Base-by-base conservation (phyloP, 1,140 invertebrate species). In the Delia radicum region DNA sequence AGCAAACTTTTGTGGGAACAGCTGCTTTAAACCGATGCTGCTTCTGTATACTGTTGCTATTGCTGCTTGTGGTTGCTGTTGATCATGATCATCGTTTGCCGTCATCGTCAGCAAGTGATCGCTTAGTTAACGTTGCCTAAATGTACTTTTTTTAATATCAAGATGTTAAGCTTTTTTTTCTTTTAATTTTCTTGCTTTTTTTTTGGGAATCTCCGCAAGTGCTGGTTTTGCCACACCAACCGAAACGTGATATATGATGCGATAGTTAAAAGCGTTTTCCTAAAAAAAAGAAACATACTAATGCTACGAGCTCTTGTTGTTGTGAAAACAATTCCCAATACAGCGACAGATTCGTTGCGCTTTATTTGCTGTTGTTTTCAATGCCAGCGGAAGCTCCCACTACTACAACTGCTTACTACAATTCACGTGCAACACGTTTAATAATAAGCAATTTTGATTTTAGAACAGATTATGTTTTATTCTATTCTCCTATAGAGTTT, bases 61-160 rank as follows among this genome's bases (percentile, higher is more conserved):
- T 24, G 18, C 10, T 21, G n/a, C 15, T 18, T 21, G 3, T 55
- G 3, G 18, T 5, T 18, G 12, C 8, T 55, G n/a, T n/a, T 55
- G 48, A 55, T 55, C 18, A 55, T 55, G 48, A 55, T 55, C 48
- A 55, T 55, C 48, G 48, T 21, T 21, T 21, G 48, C 21, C 48
- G 48, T 55, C 48, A 55, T 55, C 48, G 48, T 55, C 48, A 55
- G 48, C 48, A 55, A 55, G 48, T 55, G 48, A 55, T 55, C 48
- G 48, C 48, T 55, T 55, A 55, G 48, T 55, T 55, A 55, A 55
- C n/a, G 18, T 18, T 55, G 48, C 21, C 24, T 55, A 21, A 55
- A 55, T 21, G 48, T 55, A 55, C n/a, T 55, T 55, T 55, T 55
- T 18, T 5, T 21, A 55, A 55, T 55, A 55, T 55, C 48, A 55